Evolutionary conservation across 2,797 vertebrate species (phyloP), one percentile per base, ranked within the genome.

Genomic region (Hippocampus kuda): DNA sequence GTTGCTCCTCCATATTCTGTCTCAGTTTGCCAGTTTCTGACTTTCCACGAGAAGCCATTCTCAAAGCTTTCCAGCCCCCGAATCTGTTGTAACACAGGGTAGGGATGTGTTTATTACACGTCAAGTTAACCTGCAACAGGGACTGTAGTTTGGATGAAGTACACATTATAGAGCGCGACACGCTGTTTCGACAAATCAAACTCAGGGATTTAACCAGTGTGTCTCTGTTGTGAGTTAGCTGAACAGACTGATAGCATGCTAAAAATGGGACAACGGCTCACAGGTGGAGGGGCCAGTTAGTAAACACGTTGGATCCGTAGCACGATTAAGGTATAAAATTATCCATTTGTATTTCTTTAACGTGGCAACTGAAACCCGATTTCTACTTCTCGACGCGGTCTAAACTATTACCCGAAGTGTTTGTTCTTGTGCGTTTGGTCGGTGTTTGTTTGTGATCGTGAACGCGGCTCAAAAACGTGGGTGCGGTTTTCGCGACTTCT

Each of bases 1-100:
- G 87, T 72, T 99, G 97, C 77, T 98, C 97, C 76, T 99, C 97
- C 90, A 99, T 92, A 72, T 99, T 99, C 77, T 98, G 96, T 79
- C 91, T 94, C 64, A 99, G 75, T 83, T 97, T 99, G 70, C 92
- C 92, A 20, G 97, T 99, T 88, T 99, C 97, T 2, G 91, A 94
- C 88, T 93, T 94, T 71, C 96, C 96, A 41, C 96, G 93, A 72
- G 96, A 99, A 81, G 96, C 97, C 97, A 99, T 99, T 73, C 76
- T 88, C 72, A 13, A 46, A 41, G 9, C 1, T 18, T 48, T 61
- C 13, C 12, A 38, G 10, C 18, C 53, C 9, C 8, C 53, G 20
- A 42, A n/a, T n/a, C 63, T 48, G 27, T 48, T 48, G 5, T 18
- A 48, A 15, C 44, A 49, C 15, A 48, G 15, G 3, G 46, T 27